phyloP scores from a whole-genome alignment of 2,113 vertebrate genomes.

The Meles meles region DNA sequence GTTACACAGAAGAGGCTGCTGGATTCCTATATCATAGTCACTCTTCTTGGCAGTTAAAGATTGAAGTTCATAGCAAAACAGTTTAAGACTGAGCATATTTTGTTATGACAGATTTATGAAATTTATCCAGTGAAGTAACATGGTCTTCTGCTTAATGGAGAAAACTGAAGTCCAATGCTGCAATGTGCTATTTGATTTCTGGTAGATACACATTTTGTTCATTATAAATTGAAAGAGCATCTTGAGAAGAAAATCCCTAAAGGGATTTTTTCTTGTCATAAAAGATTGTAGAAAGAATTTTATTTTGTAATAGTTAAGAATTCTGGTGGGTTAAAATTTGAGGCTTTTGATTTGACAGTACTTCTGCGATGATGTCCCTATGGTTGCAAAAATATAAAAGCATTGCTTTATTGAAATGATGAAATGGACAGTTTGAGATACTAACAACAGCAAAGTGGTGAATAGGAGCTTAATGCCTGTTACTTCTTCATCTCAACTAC shows the following conservation, averaged over 20 bases:
- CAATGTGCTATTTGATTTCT: slow-evolving; percentile 27
- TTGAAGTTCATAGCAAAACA: slow-evolving; percentile 19
- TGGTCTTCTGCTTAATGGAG: slow-evolving; percentile 8
- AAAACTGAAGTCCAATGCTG: background rate
- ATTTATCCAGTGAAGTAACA: background rate
- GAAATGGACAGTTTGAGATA: background rate
- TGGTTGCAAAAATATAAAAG: background rate
- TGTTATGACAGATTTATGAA: background rate
- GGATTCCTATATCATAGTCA: background rate
- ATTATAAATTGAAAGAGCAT: background rate
- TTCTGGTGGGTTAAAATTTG: background rate
- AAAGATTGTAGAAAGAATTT: slow-evolving; percentile 31
- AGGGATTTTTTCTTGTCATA: slow-evolving; percentile 6
- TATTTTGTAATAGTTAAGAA: slow-evolving; percentile 30
- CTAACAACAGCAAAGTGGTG: background rate
- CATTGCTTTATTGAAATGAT: slow-evolving; percentile 28
- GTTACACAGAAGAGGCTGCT: background rate
- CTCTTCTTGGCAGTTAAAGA: background rate
- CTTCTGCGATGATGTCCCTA: slow-evolving; percentile 16
- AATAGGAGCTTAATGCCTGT: slow-evolving; percentile 1
- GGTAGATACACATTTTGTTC: background rate
- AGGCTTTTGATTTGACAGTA: slow-evolving; percentile 7
- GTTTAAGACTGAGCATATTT: background rate
- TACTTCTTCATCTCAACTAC: background rate
- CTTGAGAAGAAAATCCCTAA: slow-evolving; percentile 15